phyloP scores from a whole-genome alignment of 2,888 invertebrate species.

The Chironomus tentans region DNA sequence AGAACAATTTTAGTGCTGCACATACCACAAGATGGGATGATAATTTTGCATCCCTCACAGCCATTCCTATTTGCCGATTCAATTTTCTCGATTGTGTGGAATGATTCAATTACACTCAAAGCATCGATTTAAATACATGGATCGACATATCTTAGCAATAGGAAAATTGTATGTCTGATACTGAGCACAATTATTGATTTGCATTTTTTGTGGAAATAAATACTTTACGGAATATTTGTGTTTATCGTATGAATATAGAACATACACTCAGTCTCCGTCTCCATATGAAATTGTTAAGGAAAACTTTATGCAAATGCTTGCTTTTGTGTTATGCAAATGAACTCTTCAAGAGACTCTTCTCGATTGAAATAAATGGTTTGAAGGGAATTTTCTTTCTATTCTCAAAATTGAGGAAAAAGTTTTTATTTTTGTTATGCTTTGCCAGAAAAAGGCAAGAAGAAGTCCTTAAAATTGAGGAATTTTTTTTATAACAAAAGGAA shows the following conservation, averaged over 20 bases:
- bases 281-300: neutral
- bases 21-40: neutral
- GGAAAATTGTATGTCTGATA: neutral
- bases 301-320: constrained; percentile 19
- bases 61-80: constrained; percentile 9
- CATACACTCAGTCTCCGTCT: neutral
- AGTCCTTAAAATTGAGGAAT: no score
- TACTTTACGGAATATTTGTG: no score
- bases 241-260: no score
- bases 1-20: neutral
- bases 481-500: no score
- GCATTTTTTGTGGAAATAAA: neutral
- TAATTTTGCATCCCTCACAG: neutral
- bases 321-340: constrained; percentile 18
- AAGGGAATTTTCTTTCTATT: neutral
- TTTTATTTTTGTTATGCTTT: neutral
- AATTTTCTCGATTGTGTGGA: constrained; percentile 14
- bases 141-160: neutral
- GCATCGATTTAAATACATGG: constrained; percentile 10
- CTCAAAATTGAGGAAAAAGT: neutral
- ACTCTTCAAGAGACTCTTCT: neutral
- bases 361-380: neutral
- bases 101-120: constrained; percentile 17
- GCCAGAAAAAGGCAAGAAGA: neutral
- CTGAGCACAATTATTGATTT: constrained; percentile 21